Evolutionary conservation across 2,797 vertebrate genomes (phyloP).

Genomic region (Sphenodon punctatus): DNA sequence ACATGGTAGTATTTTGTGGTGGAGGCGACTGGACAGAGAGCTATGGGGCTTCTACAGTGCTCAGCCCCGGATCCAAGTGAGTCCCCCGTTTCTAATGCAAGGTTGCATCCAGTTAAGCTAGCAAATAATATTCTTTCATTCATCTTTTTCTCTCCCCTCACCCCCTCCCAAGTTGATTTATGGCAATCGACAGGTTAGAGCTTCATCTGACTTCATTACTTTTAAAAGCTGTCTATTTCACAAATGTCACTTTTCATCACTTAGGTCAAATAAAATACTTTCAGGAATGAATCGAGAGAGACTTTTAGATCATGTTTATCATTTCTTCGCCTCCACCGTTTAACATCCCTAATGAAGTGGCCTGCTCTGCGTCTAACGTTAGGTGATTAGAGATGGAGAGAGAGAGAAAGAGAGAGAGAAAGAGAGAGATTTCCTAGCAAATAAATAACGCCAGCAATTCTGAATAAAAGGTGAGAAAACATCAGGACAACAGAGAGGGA

Average conservation of each 20-base stretch:
- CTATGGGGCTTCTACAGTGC: not conserved
- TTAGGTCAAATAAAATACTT: constrained; percentile 70
- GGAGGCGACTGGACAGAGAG: not conserved
- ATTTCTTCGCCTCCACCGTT: constrained; percentile 63
- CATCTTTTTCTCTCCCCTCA: too few relatives aligned
- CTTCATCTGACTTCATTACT: constrained; percentile 80
- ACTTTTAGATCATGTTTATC: constrained; percentile 71
- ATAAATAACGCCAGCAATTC: accelerated
- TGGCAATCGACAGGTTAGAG: constrained; percentile 77
- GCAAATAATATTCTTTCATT: constrained; percentile 70
- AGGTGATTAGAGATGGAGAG: not conserved
- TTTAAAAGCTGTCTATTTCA: constrained; percentile 78
- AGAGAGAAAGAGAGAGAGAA: not conserved
- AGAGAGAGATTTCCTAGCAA: not conserved
- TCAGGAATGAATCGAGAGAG: constrained; percentile 74
- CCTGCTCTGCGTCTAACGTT: too few relatives aligned
- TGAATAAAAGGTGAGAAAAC: not conserved
- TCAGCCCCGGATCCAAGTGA: not conserved
- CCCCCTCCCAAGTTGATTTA: constrained; percentile 75
- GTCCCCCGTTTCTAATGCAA: not conserved
- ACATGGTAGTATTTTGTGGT: not conserved
- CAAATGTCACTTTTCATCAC: constrained; percentile 81
- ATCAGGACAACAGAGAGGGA: not conserved
- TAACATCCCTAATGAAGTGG: too few relatives aligned
- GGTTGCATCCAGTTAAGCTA: constrained; percentile 46